These are phyloP conservation scores for Rhinopomastus cyanomelas DNA, from an alignment of 2,113 vertebrate genomes.

Conservation along the genomic window DNA sequence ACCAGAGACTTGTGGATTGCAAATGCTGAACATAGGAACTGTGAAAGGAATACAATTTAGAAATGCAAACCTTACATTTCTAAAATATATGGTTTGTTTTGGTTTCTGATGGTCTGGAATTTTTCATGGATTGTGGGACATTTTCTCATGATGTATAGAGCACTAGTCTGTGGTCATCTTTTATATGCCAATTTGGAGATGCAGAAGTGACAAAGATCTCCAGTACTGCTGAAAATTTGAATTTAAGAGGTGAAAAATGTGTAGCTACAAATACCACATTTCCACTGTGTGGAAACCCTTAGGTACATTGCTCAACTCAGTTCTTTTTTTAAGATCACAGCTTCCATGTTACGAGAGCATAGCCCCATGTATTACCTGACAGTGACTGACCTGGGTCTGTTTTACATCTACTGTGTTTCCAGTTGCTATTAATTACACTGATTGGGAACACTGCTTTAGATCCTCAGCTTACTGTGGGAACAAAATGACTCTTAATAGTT, in stretches of 20 bases:
- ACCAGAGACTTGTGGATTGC: not conserved
- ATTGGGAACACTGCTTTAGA: not conserved
- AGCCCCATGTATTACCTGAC: not conserved
- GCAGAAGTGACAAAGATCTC: not conserved
- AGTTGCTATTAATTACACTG: not conserved
- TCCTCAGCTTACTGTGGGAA: not conserved
- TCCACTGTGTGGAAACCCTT: not conserved
- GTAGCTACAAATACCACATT: not conserved
- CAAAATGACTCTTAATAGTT: constrained; percentile 26
- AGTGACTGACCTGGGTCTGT: not conserved
- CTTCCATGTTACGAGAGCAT: not conserved
- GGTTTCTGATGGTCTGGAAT: not conserved
- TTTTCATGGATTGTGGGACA: not conserved
- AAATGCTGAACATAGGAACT: not conserved
- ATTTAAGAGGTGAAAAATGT: not conserved
- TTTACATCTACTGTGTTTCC: not conserved
- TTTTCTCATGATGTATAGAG: not conserved
- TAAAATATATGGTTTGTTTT: not conserved
- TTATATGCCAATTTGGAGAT: not conserved
- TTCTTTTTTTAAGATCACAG: not conserved
- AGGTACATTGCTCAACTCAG: not conserved
- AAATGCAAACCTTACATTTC: not conserved
- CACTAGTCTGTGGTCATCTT: not conserved
- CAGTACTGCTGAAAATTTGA: not conserved
- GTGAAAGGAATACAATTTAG: not conserved